Percentiles rank a stretch among this genome's conserved stretches.
Evolutionary conservation across 2,797 vertebrate genomes (phyloP).

Genomic region (Pempheris klunzingeri): DNA sequence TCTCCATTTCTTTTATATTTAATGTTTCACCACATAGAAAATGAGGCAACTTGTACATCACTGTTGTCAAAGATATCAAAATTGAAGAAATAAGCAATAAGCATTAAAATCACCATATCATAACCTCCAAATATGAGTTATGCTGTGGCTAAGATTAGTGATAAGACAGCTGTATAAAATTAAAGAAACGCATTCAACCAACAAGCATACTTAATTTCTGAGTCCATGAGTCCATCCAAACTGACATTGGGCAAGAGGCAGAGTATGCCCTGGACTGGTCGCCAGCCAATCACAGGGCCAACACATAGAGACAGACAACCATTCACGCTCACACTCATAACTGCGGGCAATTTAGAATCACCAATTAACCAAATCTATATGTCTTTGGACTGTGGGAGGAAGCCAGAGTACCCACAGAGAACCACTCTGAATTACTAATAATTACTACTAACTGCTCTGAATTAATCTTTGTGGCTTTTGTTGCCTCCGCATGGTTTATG

Average conservation of each 20-base stretch:
- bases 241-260: no score
- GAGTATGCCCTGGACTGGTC: no score
- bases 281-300: no score
- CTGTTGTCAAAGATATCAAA: conserved; percentile 3
- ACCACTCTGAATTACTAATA: no score
- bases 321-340: no score
- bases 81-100: not conserved
- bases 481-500: not conserved
- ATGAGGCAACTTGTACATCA: not conserved
- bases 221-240: no score
- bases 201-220: not conserved
- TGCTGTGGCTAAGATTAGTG: not conserved
- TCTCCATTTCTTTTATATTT: not conserved
- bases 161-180: not conserved
- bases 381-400: no score
- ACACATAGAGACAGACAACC: no score
- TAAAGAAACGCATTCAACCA: not conserved
- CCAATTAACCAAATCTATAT: no score
- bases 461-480: not conserved
- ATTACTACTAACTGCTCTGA: not conserved
- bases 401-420: no score
- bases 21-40: not conserved
- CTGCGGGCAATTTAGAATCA: no score
- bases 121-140: not conserved
- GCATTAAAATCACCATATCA: not conserved